Base-by-base conservation (phyloP, 2,797 vertebrate species). In the Parambassis ranga region DNA sequence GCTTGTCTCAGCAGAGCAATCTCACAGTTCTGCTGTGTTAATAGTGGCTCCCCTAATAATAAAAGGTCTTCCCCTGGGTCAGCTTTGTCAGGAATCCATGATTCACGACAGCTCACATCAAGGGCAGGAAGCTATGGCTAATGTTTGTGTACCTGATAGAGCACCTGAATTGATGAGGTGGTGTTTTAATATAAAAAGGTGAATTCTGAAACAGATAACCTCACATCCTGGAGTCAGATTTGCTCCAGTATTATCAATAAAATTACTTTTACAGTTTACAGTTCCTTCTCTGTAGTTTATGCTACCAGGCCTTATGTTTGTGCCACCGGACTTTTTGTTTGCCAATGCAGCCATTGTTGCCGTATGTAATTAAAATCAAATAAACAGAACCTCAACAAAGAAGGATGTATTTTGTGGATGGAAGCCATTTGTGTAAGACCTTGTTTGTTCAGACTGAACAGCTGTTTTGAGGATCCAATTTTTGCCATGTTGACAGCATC, bases 21-120 rank as follows among this genome's bases (percentile, higher is more conserved):
- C 39, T 48, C 16, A 13, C 11, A 61, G 16, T 19, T 28, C 2
- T 22, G 43, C 28, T 28, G 27, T 27, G 16, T 35, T 24, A 32
- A 23, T 37, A 30, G 16, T 27, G 4, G 20, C 15, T 15, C 38
- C 9, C 15, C 15, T 28, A 6, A 14, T 26, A 11, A n/a, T n/a
- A 38, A 26, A 38, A 38, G 20, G 30, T 11, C 36, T 19, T 9
- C 27, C 36, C 36, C 9, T 9, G 30, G 36, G 30, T 33, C 39
- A 20, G 8, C 30, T 52, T 43, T 56, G 15, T 27, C 7, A 20
- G 18, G 10, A 30, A 9, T 47, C 7, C 10, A 39, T 7, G 10
- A 57, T 62, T 43, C 27, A 38, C n/a, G 38, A 28, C 59, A 55
- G 32, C 68, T 66, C 48, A 71, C 3, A 28, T 24, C 0, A 3